Evolutionary conservation across 2,797 vertebrate genomes (phyloP).

Genomic region (Nothura maculosa): DNA sequence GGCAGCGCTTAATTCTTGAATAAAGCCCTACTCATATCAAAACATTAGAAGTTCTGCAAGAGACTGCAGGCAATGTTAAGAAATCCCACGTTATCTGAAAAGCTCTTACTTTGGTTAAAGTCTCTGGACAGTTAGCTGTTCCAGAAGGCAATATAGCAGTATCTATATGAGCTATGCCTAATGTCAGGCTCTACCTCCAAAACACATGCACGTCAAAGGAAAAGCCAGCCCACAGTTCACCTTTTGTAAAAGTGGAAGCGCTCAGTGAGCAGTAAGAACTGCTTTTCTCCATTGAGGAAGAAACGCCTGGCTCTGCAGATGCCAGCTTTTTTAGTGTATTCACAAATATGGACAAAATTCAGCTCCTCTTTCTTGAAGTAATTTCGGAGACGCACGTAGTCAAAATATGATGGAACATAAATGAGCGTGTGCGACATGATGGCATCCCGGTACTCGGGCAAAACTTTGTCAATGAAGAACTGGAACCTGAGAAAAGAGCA

Average conservation of each 20-base stretch:
- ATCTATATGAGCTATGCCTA: not conserved
- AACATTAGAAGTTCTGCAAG: not conserved
- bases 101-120: not conserved
- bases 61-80: not conserved
- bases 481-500: slow-evolving; percentile 86
- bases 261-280: slow-evolving; percentile 94
- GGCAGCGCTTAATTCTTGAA: not conserved
- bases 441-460: slow-evolving; percentile 95
- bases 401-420: slow-evolving; percentile 95
- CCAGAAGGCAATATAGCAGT: not conserved
- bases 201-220: not conserved
- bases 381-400: slow-evolving; percentile 94
- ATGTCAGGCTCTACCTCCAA: not conserved
- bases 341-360: slow-evolving; percentile 90
- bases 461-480: slow-evolving; percentile 91
- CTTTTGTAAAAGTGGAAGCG: slow-evolving; percentile 99
- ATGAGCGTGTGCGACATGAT: slow-evolving; percentile 96
- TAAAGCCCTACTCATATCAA: not conserved
- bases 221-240: slow-evolving; percentile 63
- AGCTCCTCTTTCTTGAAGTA: slow-evolving; percentile 94
- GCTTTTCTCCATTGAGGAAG: slow-evolving; percentile 91
- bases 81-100: not conserved
- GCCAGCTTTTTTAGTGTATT: slow-evolving; percentile 88
- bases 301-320: slow-evolving; percentile 90
- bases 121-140: not conserved